These are phyloP conservation scores for Epinephelus malabaricus DNA, from an alignment of 2,797 vertebrate genomes.

Conservation along the genomic window DNA sequence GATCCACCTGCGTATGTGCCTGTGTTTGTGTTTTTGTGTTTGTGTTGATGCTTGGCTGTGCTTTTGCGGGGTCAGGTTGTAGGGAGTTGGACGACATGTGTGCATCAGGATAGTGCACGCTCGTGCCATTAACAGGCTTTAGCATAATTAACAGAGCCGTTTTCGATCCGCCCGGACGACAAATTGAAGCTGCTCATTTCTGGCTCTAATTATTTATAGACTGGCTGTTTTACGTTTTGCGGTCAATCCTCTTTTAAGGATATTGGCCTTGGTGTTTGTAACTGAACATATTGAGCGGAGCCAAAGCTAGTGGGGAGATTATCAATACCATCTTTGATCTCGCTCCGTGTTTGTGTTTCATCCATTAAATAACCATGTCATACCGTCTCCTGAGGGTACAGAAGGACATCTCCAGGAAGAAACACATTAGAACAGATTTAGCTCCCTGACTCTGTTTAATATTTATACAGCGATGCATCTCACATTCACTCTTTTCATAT, in stretches of 20 bases:
- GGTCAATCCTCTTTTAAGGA: slow-evolving; percentile 85
- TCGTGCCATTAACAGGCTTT: slow-evolving; percentile 77
- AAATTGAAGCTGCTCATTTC: slow-evolving; percentile 83
- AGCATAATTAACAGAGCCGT: slow-evolving; percentile 82
- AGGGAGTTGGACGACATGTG: slow-evolving; percentile 41
- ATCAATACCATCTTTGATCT: slow-evolving; percentile 86
- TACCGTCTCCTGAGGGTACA: slow-evolving; percentile 57
- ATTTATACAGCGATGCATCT: slow-evolving; percentile 17
- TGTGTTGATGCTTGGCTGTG: slow-evolving; percentile 41
- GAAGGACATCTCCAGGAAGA: slow-evolving; percentile 52
- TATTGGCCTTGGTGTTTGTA: slow-evolving; percentile 85
- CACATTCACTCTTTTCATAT: slow-evolving; percentile 36
- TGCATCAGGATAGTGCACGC: slow-evolving; percentile 53
- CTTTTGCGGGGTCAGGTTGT: slow-evolving; percentile 51
- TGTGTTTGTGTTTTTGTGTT: slow-evolving; percentile 41
- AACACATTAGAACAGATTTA: slow-evolving; percentile 48
- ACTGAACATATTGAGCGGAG: slow-evolving; percentile 81
- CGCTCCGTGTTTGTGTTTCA: slow-evolving; percentile 79
- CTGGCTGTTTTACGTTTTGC: slow-evolving; percentile 82
- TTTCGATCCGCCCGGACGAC: slow-evolving; percentile 79
- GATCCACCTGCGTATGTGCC: slow-evolving; percentile 57
- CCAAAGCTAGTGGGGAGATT: slow-evolving; percentile 75
- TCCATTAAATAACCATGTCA: slow-evolving; percentile 82
- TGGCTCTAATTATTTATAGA: slow-evolving; percentile 86
- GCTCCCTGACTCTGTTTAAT: slow-evolving; percentile 20